A percentile compares a stretch with the other conserved stretches of the same genome.
These are phyloP conservation scores for Chrysodeixis includens DNA, from an alignment of 2,888 invertebrate genomes.

Conservation along the genomic window DNA sequence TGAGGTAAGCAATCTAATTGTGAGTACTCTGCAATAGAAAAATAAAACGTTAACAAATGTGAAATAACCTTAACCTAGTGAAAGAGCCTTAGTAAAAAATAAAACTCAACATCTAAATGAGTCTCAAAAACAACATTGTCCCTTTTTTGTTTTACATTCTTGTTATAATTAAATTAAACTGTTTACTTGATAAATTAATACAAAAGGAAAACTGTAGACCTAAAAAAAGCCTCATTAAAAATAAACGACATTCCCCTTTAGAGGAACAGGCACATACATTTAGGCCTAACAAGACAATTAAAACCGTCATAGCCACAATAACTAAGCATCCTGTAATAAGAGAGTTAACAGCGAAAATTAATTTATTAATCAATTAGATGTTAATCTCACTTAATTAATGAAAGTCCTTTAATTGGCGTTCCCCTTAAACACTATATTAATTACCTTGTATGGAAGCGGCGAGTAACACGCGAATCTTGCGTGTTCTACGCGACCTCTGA, in stretches of 20 bases:
- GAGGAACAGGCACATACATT: constrained; percentile 5
- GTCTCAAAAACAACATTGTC: too few relatives aligned
- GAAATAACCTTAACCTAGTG: too few relatives aligned
- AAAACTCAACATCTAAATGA: too few relatives aligned
- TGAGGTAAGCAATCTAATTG: too few relatives aligned
- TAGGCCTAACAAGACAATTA: constrained; percentile 28
- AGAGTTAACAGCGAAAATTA: constrained; percentile 58
- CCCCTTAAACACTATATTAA: constrained; percentile 75
- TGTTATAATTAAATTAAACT: not conserved
- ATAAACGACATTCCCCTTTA: constrained; percentile 15
- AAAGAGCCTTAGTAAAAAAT: too few relatives aligned
- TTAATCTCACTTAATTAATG: constrained; percentile 73
- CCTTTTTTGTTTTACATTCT: not conserved
- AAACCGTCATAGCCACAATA: constrained; percentile 37
- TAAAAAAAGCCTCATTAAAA: not conserved
- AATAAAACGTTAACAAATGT: too few relatives aligned
- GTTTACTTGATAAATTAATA: not conserved
- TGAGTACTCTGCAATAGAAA: too few relatives aligned
- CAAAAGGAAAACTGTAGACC: not conserved
- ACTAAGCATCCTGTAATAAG: constrained; percentile 54
- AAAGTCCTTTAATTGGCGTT: constrained; percentile 76
- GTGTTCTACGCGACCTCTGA: constrained; percentile 75
- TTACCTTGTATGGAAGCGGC: constrained; percentile 73
- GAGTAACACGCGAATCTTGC: constrained; percentile 73
- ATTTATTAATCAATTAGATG: constrained; percentile 70